Conservation (phyloP, 2,888 invertebrate species). For the Arenicola marina region DNA sequence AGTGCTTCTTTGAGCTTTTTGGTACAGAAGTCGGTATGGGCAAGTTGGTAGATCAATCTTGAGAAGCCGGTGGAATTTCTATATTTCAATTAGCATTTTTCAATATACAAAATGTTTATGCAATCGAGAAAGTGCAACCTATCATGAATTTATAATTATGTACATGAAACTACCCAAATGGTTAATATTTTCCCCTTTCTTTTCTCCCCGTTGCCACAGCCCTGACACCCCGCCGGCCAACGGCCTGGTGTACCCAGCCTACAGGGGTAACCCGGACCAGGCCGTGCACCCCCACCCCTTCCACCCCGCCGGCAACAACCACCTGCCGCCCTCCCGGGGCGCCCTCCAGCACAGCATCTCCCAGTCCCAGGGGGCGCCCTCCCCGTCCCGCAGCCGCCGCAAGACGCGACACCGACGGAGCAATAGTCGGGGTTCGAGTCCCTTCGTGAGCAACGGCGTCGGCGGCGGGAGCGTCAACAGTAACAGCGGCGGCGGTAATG, state of each 20-base stretch:
- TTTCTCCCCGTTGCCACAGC: conserved; percentile 32
- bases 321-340: conserved; percentile 6
- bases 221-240: conserved; percentile 39
- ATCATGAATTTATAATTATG: too few species aligned
- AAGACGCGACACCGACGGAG: conserved; percentile 57
- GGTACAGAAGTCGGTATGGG: too few species aligned
- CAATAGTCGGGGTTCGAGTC: not conserved
- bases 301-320: conserved; percentile 33
- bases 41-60: too few species aligned
- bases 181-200: too few species aligned
- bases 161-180: too few species aligned
- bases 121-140: too few species aligned
- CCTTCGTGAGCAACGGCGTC: not conserved
- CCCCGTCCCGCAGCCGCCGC: conserved; percentile 50
- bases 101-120: too few species aligned
- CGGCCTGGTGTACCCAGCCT: conserved; percentile 39
- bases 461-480: too few species aligned
- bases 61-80: too few species aligned
- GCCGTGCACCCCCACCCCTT: conserved; percentile 50
- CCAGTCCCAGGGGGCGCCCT: conserved; percentile 35
- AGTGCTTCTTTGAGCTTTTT: too few species aligned
- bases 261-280: too few species aligned
- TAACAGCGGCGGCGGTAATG: not conserved
- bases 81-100: too few species aligned
- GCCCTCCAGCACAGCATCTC: not conserved